Conservation (phyloP, 2,113 vertebrate genomes). For the Nothobranchius kuhntae region DNA sequence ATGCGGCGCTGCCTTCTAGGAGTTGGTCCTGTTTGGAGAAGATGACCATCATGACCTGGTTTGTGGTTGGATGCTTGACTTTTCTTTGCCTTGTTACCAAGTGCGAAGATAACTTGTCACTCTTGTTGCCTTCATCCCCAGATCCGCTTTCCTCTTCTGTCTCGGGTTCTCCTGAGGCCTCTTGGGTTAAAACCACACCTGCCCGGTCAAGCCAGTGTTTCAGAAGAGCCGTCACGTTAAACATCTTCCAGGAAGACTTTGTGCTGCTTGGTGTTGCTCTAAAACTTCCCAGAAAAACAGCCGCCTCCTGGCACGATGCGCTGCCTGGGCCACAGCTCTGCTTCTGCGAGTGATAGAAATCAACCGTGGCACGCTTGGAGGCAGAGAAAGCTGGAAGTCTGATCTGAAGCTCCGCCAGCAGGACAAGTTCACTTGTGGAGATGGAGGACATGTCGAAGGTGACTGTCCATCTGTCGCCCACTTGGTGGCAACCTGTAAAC, state of each 20-base stretch:
- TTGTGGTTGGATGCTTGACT: conserved; percentile 47
- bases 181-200: not conserved
- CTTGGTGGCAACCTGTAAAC: conserved; percentile 78
- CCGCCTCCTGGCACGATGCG: conserved; percentile 53
- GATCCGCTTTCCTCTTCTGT: conserved; percentile 42
- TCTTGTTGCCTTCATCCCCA: conserved; percentile 13
- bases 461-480: conserved; percentile 79
- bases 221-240: conserved; percentile 82
- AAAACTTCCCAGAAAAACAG: conserved; percentile 81
- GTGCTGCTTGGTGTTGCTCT: conserved; percentile 33
- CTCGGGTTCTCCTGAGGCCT: conserved; percentile 32
- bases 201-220: conserved; percentile 79
- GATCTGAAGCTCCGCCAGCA: conserved; percentile 83
- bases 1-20: conserved; percentile 38
- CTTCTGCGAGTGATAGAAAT: conserved; percentile 81
- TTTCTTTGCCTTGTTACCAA: conserved; percentile 18
- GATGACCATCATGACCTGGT: conserved; percentile 83
- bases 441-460: conserved; percentile 89
- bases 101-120: not conserved
- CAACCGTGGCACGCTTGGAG: conserved; percentile 64
- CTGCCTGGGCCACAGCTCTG: conserved; percentile 42
- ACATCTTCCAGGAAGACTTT: conserved; percentile 82
- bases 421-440: conserved; percentile 77
- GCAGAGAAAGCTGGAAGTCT: conserved; percentile 63
- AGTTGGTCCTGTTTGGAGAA: conserved; percentile 80